Base-by-base conservation (phyloP, 1,140 invertebrate genomes). In the Mamestra configurata region DNA sequence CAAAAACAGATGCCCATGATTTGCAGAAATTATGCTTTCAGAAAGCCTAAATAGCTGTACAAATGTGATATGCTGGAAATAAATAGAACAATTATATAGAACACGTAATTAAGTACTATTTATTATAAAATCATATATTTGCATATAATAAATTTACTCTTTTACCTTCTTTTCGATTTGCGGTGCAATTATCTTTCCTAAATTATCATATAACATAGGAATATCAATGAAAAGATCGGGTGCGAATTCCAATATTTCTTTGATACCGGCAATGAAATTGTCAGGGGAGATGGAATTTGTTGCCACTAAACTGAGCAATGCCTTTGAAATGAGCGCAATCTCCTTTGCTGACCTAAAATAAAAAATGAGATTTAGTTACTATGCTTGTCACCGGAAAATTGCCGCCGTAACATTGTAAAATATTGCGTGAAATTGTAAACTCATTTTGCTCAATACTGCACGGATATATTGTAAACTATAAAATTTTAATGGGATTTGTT, bases 1-100 rank as follows among this genome's bases (percentile, higher is more conserved):
- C 75, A 97, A 82, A 31, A 97, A 88, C 81, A 95, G 92, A 31
- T 95, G 91, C 27, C 92, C 95, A 18, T 92, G 89, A 40, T 92
- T 87, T 20, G 84, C 78, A 18, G 84, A 64, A 31, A 93, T 90
- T 46, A 94, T 86, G 37, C 77, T 88, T 55, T 93, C 86, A 80
- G 86, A 90, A 70, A 90, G 72, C 8, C 82, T 89, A 81, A 91
- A 87, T 71, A 84, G 79, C 79, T 93, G 89, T 64, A 77, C 66
- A 80, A 93, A 88, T 84, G 91, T 92, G 71, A 93, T 89, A 87
- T 92, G 85, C 93, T 93, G 79, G 80, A 92, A 92, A 80, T 10
- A 79, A 85, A 72, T 55, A 70, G 11, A 46, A 7, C 43, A 20
- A 55, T 35, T 49, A 37, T 46, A 79, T 49, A 57, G 13, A 73